Base-by-base conservation (phyloP, 2,113 vertebrate species). In the Edolisoma coerulescens region DNA sequence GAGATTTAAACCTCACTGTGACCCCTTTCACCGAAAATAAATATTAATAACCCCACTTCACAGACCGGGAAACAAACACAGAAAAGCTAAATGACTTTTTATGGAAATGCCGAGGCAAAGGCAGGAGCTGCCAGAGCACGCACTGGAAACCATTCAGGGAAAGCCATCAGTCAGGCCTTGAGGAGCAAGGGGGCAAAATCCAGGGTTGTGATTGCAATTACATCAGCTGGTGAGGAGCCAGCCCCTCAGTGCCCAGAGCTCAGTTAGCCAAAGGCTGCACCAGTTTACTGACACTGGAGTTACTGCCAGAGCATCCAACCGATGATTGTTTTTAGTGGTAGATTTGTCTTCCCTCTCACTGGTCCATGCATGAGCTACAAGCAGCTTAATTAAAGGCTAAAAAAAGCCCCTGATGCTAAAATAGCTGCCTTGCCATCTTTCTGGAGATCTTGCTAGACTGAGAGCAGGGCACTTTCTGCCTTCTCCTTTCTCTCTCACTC, bases 101-200 rank as follows among this genome's bases (percentile, higher is more conserved):
- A 83, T 75, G 54, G 90, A 94, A 86, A 90, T 49, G 60, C 47
- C 26, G 33, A 90, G 67, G 78, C 82, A 49, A 63, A 94, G 60
- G 79, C 76, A 92, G 79, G 79, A 81, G 68, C 60, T 83, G 89
- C 80, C 84, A 84, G 69, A 70, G 52, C 79, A 27, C 10, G 54
- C 15, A 9, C 74, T 87, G 68, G 75, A 95, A 95, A 84, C 26
- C 60, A 53, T 56, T 65, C 71, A 84, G 71, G 27, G 77, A 78
- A 59, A 83, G 35, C 42, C 10, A 32, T 90, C 88, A 80, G 85
- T 52, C 70, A 85, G 50, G 75, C 32, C 1, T 63, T 60, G 35
- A 77, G 71, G 71, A 92, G 52, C 75, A 64, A 77, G 37, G 50
- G 82, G 93, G 85, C 89, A 89, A 92, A 90, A 89, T 91, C 28